These are phyloP conservation scores for Brachycybe producta DNA, from an alignment of 2,888 invertebrate genomes.

Conservation along the genomic window DNA sequence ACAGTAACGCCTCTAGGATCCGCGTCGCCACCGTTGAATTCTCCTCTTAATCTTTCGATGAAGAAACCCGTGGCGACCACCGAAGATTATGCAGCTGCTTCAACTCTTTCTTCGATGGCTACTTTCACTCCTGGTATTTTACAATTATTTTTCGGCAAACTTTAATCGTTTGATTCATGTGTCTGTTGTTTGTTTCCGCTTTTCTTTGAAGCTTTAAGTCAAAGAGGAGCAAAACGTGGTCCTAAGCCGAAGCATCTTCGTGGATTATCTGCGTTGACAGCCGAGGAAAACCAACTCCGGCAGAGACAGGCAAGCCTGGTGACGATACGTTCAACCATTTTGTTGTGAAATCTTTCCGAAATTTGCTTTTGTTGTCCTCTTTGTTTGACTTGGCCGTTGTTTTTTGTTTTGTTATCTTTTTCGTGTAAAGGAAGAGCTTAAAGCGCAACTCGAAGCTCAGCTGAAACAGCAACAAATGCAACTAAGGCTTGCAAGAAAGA, in stretches of 20 bases:
- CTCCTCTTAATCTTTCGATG: conserved; percentile 16
- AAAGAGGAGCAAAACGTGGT: conserved; percentile 12
- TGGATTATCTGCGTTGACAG: neutral
- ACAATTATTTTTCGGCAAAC: no score
- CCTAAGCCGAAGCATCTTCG: conserved; percentile 9
- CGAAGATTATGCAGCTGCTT: neutral
- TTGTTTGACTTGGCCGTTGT: no score
- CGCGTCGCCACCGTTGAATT: conserved; percentile 11
- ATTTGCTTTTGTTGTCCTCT: no score
- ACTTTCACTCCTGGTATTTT: no score
- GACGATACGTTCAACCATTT: no score
- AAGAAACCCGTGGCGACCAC: neutral
- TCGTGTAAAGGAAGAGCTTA: neutral
- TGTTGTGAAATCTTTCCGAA: no score
- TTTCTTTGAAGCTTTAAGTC: conserved; percentile 1
- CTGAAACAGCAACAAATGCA: conserved; percentile 8
- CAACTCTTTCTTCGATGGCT: no score
- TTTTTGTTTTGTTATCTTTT: neutral
- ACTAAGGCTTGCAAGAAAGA: neutral
- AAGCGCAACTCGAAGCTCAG: conserved; percentile 9
- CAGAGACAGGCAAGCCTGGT: conserved; percentile 10
- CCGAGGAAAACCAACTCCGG: neutral
- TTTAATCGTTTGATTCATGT: neutral
- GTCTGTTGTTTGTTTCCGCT: neutral
- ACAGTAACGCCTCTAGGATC: conserved; percentile 13